These are phyloP conservation scores for Dione vanillae DNA, from an alignment of 2,888 invertebrate species.

Conservation along the genomic window DNA sequence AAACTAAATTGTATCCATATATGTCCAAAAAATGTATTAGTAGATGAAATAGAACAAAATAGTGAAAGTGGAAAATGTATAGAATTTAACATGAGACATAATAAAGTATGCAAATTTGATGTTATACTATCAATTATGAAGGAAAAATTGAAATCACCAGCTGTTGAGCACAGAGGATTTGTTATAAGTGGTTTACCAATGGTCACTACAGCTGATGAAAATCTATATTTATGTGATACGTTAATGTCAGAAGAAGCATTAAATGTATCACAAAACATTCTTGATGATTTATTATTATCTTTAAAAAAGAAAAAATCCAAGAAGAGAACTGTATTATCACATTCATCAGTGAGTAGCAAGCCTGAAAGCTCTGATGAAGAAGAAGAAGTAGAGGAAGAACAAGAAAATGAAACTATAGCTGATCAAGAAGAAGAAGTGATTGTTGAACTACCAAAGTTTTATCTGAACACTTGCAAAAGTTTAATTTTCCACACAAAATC, in stretches of 20 bases:
- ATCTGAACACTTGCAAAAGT: slow-evolving; percentile 63
- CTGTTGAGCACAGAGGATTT: slow-evolving; percentile 85
- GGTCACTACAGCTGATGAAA: slow-evolving; percentile 69
- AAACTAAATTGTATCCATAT: slow-evolving; percentile 84
- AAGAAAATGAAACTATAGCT: slow-evolving; percentile 54
- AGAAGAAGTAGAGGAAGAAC: slow-evolving; percentile 55
- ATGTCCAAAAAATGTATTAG: slow-evolving; percentile 81
- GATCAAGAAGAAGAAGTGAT: slow-evolving; percentile 53
- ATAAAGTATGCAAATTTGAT: slow-evolving; percentile 78
- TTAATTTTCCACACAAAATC: slow-evolving; percentile 56
- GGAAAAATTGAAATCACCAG: slow-evolving; percentile 76
- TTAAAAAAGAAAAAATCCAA: slow-evolving; percentile 64
- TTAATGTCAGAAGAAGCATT: slow-evolving; percentile 67
- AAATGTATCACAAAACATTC: slow-evolving; percentile 54
- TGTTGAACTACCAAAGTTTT: slow-evolving; percentile 66
- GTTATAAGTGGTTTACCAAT: slow-evolving; percentile 87
- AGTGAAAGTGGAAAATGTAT: slow-evolving; percentile 84
- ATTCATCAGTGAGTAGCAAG: slow-evolving; percentile 57
- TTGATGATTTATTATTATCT: slow-evolving; percentile 62
- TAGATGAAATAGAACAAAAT: slow-evolving; percentile 83
- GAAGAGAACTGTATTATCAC: slow-evolving; percentile 50
- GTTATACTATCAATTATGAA: slow-evolving; percentile 80
- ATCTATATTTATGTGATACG: slow-evolving; percentile 53
- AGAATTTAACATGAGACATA: slow-evolving; percentile 82
- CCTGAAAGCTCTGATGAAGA: slow-evolving; percentile 53